These are phyloP conservation scores for Erythrolamprus reginae DNA, from an alignment of 2,113 vertebrate genomes.

Conservation along the genomic window DNA sequence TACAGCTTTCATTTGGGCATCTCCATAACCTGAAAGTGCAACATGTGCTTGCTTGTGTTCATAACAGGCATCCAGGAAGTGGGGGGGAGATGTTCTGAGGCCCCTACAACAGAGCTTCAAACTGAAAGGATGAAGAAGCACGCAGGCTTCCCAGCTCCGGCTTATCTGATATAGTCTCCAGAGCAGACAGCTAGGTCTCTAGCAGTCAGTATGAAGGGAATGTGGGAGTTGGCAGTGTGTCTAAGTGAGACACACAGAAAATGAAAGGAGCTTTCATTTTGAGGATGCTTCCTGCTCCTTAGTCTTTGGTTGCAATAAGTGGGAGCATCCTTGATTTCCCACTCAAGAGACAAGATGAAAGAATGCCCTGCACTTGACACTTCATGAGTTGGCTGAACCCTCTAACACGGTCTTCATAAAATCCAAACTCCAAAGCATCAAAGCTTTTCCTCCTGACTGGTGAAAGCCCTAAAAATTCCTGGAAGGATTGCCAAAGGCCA, in stretches of 20 bases:
- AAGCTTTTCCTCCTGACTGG: constrained; percentile 64
- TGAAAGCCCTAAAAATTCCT: constrained; percentile 67
- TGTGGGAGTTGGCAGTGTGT: constrained; percentile 43
- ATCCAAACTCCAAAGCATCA: constrained; percentile 62
- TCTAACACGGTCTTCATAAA: constrained; percentile 65
- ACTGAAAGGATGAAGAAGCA: not conserved
- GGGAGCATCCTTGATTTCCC: constrained; percentile 59
- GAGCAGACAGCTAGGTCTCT: constrained; percentile 42
- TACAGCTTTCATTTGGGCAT: constrained; percentile 24
- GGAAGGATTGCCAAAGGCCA: constrained; percentile 63
- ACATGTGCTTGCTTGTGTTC: not conserved
- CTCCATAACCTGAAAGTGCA: not conserved
- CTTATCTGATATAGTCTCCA: constrained; percentile 58
- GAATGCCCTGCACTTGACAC: constrained; percentile 64
- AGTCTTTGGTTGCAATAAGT: constrained; percentile 42
- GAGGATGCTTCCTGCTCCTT: constrained; percentile 30
- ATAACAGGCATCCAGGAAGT: constrained; percentile 26
- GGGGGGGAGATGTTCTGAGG: constrained; percentile 30
- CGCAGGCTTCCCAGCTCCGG: constrained; percentile 26
- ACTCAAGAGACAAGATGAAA: constrained; percentile 57
- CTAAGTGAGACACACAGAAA: constrained; percentile 37
- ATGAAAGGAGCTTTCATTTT: constrained; percentile 51
- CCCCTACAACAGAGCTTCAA: constrained; percentile 31
- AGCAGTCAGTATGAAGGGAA: constrained; percentile 41
- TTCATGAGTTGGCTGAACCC: constrained; percentile 67